Evolutionary conservation across 2,113 vertebrate genomes (phyloP).

Genomic region (Geococcyx californianus): DNA sequence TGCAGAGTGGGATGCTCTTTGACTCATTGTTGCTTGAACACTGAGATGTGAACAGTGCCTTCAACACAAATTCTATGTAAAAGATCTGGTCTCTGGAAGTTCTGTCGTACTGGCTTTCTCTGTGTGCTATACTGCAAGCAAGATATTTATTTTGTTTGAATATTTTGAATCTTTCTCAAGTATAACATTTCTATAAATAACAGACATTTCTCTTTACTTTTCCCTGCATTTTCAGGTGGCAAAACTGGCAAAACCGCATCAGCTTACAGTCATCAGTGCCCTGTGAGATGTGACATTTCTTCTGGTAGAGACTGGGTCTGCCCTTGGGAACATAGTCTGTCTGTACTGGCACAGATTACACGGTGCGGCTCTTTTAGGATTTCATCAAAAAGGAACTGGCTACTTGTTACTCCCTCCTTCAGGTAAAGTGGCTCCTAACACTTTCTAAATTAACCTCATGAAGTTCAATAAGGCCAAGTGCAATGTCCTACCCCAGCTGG

Average conservation of each 20-base stretch:
- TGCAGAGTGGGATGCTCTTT: not conserved
- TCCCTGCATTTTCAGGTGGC: not conserved
- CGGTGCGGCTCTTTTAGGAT: not conserved
- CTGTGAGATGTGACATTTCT: not conserved
- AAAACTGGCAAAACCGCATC: not conserved
- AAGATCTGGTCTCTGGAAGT: not conserved
- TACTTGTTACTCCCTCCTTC: not conserved
- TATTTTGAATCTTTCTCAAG: not conserved
- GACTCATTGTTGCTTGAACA: not conserved
- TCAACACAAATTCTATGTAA: not conserved
- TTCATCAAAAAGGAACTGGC: accelerated
- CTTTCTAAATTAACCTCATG: no score
- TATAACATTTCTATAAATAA: not conserved
- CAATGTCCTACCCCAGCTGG: no score
- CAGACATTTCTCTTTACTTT: not conserved
- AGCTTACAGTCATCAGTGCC: not conserved
- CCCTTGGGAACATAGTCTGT: not conserved
- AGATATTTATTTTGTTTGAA: not conserved
- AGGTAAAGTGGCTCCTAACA: accelerated
- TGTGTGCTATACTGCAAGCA: not conserved
- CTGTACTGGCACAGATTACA: not conserved
- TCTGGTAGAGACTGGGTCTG: not conserved
- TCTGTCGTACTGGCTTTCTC: not conserved
- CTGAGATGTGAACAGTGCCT: not conserved
- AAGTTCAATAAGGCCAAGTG: no score